Evolutionary conservation across 2,888 invertebrate species (phyloP).

Genomic region (Caenorhabditis becei): DNA sequence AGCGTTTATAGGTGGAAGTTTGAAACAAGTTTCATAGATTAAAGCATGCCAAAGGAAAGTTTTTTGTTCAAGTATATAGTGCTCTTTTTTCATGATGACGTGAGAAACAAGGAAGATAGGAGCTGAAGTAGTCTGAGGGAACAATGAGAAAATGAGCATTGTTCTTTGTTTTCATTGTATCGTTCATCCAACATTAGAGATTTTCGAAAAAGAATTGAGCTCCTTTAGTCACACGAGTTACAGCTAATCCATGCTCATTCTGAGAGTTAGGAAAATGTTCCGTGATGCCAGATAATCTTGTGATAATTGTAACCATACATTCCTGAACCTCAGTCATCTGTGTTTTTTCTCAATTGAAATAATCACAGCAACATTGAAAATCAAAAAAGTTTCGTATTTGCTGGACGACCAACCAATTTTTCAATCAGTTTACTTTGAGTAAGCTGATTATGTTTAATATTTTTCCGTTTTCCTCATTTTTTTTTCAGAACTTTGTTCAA

Average conservation of each 20-base stretch:
- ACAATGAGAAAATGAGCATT: conserved; percentile 17
- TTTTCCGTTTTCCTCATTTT: too few species aligned
- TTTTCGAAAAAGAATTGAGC: background rate
- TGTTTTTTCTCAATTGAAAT: too few species aligned
- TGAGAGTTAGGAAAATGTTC: too few species aligned
- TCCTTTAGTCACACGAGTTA: conserved; percentile 1
- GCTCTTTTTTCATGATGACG: conserved; percentile 16
- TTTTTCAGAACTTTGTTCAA: too few species aligned
- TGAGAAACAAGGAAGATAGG: background rate
- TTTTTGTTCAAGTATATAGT: background rate
- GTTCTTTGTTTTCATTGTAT: background rate
- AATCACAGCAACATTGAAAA: too few species aligned
- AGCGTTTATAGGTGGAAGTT: conserved; percentile 33
- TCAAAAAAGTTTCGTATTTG: too few species aligned
- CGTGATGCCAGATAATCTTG: too few species aligned
- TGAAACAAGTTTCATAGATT: conserved; percentile 56
- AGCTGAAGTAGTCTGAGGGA: background rate
- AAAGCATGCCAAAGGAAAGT: background rate
- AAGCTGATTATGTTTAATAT: too few species aligned
- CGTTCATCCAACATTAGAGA: conserved; percentile 9
- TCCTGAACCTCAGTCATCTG: too few species aligned
- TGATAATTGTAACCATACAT: too few species aligned
- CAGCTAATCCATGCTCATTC: conserved; percentile 3
- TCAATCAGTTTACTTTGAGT: too few species aligned
- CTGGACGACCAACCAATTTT: too few species aligned